Evolutionary conservation across 2,888 invertebrate species (phyloP).

Genomic region (Labia minor): DNA sequence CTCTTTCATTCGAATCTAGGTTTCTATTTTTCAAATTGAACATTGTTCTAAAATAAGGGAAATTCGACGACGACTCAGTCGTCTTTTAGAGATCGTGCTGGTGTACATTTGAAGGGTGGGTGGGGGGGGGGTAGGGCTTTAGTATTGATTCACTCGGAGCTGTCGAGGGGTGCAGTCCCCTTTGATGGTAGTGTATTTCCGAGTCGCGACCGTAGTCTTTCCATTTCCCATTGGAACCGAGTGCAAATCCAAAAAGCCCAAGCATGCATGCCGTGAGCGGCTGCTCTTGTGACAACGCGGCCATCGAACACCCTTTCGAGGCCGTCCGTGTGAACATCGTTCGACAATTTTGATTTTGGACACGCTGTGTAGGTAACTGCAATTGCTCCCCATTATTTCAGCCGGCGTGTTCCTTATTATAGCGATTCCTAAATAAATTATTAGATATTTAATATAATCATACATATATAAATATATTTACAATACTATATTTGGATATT

Average conservation of each 20-base stretch:
- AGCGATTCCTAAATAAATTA: not conserved
- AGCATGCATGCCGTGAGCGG: not conserved
- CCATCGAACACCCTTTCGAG: not conserved
- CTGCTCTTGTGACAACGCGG: not conserved
- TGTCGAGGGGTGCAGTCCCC: not conserved
- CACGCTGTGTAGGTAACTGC: not conserved
- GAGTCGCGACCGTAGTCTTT: not conserved
- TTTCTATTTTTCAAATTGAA: too few relatives aligned
- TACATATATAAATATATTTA: conserved; percentile 5
- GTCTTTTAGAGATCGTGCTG: not conserved
- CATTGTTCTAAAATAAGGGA: not conserved
- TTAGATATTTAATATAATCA: not conserved
- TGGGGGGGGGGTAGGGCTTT: not conserved
- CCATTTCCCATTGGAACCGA: not conserved
- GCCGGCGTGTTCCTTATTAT: conserved; percentile 7
- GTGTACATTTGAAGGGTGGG: not conserved
- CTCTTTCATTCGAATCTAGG: too few relatives aligned
- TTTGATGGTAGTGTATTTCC: not conserved
- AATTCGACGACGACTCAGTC: not conserved
- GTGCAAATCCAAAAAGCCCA: not conserved
- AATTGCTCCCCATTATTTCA: not conserved
- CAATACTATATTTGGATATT: not conserved
- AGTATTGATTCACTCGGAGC: not conserved
- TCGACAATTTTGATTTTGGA: not conserved
- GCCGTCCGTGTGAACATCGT: not conserved